A percentile compares a stretch with the other conserved stretches of the same genome.
These are phyloP conservation scores for Melanargia galathea DNA, from an alignment of 2,888 invertebrate species.

Conservation along the genomic window DNA sequence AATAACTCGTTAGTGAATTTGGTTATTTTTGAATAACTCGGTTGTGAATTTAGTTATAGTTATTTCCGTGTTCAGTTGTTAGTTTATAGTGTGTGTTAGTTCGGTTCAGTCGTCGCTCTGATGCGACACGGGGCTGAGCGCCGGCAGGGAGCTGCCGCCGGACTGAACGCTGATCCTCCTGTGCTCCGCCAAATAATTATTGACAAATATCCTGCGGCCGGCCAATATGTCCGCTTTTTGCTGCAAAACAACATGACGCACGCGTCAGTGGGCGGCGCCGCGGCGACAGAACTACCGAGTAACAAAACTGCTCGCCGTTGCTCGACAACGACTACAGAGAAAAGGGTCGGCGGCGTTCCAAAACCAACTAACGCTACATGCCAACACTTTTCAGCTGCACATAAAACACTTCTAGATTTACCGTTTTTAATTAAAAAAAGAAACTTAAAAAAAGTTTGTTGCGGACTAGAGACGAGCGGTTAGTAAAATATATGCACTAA, in stretches of 20 bases:
- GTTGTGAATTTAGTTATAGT: conserved; percentile 28
- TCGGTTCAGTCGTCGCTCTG: conserved; percentile 76
- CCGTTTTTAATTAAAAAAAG: background rate
- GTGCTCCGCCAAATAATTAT: conserved; percentile 83
- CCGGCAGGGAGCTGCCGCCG: conserved; percentile 77
- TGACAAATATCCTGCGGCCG: conserved; percentile 82
- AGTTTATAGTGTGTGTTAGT: no score
- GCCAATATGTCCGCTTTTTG: conserved; percentile 83
- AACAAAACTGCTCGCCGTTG: conserved; percentile 67
- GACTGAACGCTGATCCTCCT: conserved; percentile 83
- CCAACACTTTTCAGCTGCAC: background rate
- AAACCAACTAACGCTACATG: conserved; percentile 60
- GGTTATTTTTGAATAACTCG: conserved; percentile 20
- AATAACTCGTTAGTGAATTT: conserved; percentile 10
- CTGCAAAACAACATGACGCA: conserved; percentile 78
- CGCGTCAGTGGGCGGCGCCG: conserved; percentile 62
- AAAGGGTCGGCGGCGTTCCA: conserved; percentile 60
- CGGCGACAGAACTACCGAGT: conserved; percentile 41
- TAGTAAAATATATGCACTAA: background rate
- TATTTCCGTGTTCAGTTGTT: no score
- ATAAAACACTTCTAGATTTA: background rate
- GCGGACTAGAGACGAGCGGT: background rate
- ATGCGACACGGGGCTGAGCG: conserved; percentile 79
- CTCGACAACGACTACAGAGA: conserved; percentile 52
- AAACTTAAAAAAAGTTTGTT: background rate